Conservation (phyloP, 2,888 invertebrate genomes). For the Nephrotoma appendiculata region DNA sequence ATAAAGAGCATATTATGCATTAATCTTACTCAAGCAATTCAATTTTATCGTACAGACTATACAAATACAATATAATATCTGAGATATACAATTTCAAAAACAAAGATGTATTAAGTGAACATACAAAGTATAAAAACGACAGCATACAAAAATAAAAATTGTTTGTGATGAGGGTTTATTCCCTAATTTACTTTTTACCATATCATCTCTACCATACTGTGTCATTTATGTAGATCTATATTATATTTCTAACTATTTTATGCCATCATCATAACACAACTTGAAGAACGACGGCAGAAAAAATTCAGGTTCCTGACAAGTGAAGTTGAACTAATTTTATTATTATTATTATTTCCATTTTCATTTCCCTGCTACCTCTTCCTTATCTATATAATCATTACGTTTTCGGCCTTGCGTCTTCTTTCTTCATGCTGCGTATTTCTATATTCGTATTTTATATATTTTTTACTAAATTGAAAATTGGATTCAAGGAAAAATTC, state of each 20-base stretch:
- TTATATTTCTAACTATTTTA: background rate
- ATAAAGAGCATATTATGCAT: background rate
- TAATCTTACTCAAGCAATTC: background rate
- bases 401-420: background rate
- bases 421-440: background rate
- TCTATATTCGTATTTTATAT: background rate
- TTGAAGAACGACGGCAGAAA: background rate
- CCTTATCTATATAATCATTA: background rate
- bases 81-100: background rate
- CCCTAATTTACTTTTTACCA: background rate
- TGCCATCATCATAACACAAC: background rate
- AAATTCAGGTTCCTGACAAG: background rate
- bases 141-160: background rate
- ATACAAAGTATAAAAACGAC: background rate
- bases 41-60: background rate
- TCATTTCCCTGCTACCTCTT: background rate
- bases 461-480: background rate
- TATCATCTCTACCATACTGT: background rate
- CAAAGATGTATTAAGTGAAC: background rate
- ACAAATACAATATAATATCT: background rate
- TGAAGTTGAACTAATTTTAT: background rate
- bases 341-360: background rate
- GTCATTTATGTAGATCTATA: background rate
- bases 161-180: background rate
- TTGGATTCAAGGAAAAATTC: background rate